Conservation (phyloP, 2,797 vertebrate genomes). For the Brachyrhaphis roseni region DNA sequence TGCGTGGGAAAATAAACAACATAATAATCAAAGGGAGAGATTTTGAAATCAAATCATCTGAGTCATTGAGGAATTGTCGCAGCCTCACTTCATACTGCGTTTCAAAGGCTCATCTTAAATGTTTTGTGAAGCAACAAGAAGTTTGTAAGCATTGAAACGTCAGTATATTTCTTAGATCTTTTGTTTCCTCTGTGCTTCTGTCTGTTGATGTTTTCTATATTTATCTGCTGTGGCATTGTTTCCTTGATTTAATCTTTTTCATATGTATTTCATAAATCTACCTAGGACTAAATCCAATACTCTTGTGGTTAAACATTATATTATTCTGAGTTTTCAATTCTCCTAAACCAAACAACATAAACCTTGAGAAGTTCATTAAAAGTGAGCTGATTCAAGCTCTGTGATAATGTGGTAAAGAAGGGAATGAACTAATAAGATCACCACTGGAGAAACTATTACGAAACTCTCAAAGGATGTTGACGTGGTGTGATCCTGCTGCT, state of each 20-base stretch:
- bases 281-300: background rate
- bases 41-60: background rate
- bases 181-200: background rate
- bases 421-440: background rate
- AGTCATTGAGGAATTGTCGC: background rate
- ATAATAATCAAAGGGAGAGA: background rate
- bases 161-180: background rate
- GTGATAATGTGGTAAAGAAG: background rate
- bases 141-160: background rate
- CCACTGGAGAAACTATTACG: background rate
- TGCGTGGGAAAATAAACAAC: background rate
- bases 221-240: background rate
- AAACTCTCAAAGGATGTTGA: constrained; percentile 6
- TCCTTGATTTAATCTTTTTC: background rate
- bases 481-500: background rate
- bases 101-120: background rate
- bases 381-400: background rate
- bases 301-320: background rate
- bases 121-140: background rate
- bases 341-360: background rate
- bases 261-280: background rate
- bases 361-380: background rate
- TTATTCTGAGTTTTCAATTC: background rate
- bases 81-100: background rate
- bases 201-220: background rate